phyloP scores from a whole-genome alignment of 2,888 invertebrate genomes.

The Amphipoea oculea region DNA sequence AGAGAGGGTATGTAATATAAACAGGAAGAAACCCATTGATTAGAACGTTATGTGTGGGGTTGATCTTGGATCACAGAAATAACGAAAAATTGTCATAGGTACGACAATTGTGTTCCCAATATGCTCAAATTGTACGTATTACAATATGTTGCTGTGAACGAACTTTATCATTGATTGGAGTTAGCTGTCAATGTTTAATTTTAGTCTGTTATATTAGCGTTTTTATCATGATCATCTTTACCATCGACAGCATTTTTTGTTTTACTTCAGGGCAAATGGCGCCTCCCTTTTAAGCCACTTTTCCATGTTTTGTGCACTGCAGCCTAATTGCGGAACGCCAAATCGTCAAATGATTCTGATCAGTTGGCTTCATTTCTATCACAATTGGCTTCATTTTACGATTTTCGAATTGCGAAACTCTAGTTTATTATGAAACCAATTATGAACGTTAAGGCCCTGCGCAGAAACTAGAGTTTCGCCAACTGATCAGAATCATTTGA shows the following conservation, averaged over 20 bases:
- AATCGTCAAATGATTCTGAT: no score
- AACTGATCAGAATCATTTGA: no score
- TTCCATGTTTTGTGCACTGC: not conserved
- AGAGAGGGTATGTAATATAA: not conserved
- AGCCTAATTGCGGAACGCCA: no score
- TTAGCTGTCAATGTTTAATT: not conserved
- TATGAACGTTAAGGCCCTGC: no score
- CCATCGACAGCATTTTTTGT: not conserved
- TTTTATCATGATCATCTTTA: not conserved
- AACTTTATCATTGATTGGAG: no score
- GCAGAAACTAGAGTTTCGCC: no score
- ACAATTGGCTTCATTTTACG: no score
- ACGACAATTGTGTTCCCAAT: not conserved
- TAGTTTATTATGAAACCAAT: no score
- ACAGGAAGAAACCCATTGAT: conserved; percentile 9
- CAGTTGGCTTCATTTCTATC: no score
- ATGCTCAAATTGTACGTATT: not conserved
- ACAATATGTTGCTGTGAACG: no score
- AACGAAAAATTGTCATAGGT: not conserved
- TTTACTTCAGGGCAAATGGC: not conserved
- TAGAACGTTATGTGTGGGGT: not conserved
- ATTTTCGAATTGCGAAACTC: no score
- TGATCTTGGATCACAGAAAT: not conserved
- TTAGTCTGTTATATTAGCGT: no score
- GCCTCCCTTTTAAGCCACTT: not conserved